These are phyloP conservation scores for Trichomycterus rosablanca DNA, from an alignment of 2,113 vertebrate species.

Conservation along the genomic window DNA sequence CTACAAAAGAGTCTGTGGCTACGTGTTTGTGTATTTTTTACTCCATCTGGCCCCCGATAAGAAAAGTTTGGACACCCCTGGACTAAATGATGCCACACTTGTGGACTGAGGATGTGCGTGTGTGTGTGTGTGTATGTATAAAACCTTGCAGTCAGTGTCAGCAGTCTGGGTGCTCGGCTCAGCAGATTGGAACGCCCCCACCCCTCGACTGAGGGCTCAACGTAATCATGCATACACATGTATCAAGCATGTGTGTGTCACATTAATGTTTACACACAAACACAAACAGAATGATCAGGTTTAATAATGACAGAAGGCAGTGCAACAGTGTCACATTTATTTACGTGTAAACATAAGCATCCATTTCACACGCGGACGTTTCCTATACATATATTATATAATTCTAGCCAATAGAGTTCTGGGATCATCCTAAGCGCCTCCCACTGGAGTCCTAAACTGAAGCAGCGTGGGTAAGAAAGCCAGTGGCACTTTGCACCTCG, in stretches of 20 bases:
- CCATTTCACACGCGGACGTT: slow-evolving; percentile 32
- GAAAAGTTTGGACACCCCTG: too few relatives aligned
- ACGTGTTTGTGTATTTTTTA: too few relatives aligned
- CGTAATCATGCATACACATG: slow-evolving; percentile 26
- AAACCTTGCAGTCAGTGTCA: slow-evolving; percentile 39
- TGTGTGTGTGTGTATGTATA: background rate
- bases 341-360: slow-evolving; percentile 37
- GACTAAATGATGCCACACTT: too few relatives aligned
- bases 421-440: background rate
- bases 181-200: slow-evolving; percentile 16
- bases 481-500: background rate
- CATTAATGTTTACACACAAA: background rate
- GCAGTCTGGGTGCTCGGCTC: slow-evolving; percentile 40
- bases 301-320: slow-evolving; percentile 8
- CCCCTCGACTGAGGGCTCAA: background rate
- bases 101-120: too few relatives aligned
- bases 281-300: background rate
- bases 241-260: slow-evolving; percentile 19
- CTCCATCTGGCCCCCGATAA: too few relatives aligned
- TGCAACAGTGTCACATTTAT: slow-evolving; percentile 19
- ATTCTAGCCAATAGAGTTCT: slow-evolving; percentile 21
- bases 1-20: too few relatives aligned
- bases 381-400: slow-evolving; percentile 33
- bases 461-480: background rate
- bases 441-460: background rate